phyloP scores from a whole-genome alignment of 2,113 vertebrate species.

The Notiomystis cincta region DNA sequence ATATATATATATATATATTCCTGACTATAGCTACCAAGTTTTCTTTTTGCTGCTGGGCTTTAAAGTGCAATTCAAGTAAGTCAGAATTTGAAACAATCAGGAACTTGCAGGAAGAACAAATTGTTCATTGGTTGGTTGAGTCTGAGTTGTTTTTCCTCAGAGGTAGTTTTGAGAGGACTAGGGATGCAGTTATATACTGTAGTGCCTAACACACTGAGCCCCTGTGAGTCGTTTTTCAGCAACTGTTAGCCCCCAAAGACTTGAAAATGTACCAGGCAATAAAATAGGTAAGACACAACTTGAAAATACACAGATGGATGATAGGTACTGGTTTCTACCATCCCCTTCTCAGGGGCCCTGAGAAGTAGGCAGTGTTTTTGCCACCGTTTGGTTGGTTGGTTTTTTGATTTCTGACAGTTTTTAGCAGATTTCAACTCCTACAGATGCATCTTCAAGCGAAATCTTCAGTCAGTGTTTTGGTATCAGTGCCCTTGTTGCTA shows the following conservation, averaged over 20 bases:
- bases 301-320: background rate
- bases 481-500: background rate
- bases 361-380: background rate
- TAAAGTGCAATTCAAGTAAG: slow-evolving; percentile 54
- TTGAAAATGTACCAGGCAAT: background rate
- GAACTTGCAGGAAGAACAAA: background rate
- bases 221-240: background rate
- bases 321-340: background rate
- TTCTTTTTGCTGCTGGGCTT: slow-evolving; percentile 42
- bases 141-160: background rate
- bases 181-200: background rate
- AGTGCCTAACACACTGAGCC: background rate
- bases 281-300: background rate
- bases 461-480: background rate
- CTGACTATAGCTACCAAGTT: background rate
- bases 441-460: background rate
- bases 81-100: background rate
- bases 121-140: background rate
- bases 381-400: background rate
- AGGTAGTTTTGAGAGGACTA: background rate
- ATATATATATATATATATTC: background rate
- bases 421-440: background rate
- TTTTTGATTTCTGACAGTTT: background rate
- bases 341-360: background rate
- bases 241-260: background rate